A percentile compares a stretch with the other conserved stretches of the same genome.
Evolutionary conservation across 2,888 invertebrate genomes (phyloP).

Genomic region (Lithophane socia): DNA sequence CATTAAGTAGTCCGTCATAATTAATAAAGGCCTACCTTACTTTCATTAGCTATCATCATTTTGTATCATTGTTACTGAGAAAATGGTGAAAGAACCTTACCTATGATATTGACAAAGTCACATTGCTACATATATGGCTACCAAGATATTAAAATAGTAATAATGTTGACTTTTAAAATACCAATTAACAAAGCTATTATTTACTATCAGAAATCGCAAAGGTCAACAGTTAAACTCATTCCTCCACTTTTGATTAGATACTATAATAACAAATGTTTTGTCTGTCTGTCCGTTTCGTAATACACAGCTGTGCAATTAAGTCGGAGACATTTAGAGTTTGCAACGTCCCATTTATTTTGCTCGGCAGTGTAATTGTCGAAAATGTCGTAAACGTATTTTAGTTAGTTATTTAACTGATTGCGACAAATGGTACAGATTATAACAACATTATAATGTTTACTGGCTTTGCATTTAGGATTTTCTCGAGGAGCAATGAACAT

Average conservation of each 20-base stretch:
- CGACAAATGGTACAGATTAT: slow-evolving; percentile 40
- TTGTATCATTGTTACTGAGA: neutral
- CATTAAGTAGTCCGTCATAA: too few relatives aligned
- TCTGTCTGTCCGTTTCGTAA: slow-evolving; percentile 50
- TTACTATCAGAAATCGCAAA: slow-evolving; percentile 12
- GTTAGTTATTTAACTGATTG: slow-evolving; percentile 45
- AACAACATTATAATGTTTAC: slow-evolving; percentile 39
- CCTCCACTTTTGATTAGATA: slow-evolving; percentile 37
- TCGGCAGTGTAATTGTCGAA: slow-evolving; percentile 57
- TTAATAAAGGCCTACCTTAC: too few relatives aligned
- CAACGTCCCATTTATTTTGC: slow-evolving; percentile 62
- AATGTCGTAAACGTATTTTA: slow-evolving; percentile 58
- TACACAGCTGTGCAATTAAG: slow-evolving; percentile 58
- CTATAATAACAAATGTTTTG: slow-evolving; percentile 46
- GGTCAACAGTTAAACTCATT: slow-evolving; percentile 10
- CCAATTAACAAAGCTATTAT: slow-evolving; percentile 22
- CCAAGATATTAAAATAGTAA: slow-evolving; percentile 5
- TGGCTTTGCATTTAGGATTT: neutral
- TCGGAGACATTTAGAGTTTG: slow-evolving; percentile 59
- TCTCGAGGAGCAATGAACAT: neutral
- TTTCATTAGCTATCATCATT: too few relatives aligned
- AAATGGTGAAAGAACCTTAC: neutral
- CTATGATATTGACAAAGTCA: neutral
- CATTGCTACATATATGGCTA: neutral
- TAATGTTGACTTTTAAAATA: slow-evolving; percentile 14